Base-by-base conservation (phyloP, 2,797 vertebrate species). In the Mus spretus region DNA sequence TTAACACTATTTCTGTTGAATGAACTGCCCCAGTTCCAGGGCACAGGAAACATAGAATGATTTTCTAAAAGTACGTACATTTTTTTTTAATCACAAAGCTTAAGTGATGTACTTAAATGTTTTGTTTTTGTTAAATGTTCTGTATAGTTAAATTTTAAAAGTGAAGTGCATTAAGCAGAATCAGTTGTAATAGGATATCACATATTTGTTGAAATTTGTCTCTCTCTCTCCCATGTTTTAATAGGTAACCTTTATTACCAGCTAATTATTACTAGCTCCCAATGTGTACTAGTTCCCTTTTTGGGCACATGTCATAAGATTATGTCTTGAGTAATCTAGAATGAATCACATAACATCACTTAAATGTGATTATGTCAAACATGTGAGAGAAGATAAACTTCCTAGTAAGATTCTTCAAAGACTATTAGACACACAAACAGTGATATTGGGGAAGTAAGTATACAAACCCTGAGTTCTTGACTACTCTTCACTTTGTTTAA, bases 261-360 rank as follows among this genome's bases (percentile, higher is more conserved):
- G 61, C 37, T 94, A 81, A 20, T 44, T 89, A 55, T 24, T 20
- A 75, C 91, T 82, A 96, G 28, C 26, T 59, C 72, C 89, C 1
- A 53, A 92, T 95, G 44, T 93, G 86, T 55, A 59, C 13, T 87
- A 6, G 44, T 13, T 91, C 94, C 22, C 3, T 79, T 88, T 90
- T 55, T 61, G 9, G 3, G 44, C 11, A 53, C 50, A 55, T 89
- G 14, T 61, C 89, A 65, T 78, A 11, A 75, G 8, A 84, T 85
- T 90, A 88, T 80, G 28, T 59, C 17, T 22, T 74, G 24, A 75
- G 67, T 78, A 86, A 15, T 92, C 6, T 44, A 72, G 37, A 61
- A 89, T 47, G 8, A 93, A 63, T 63, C 34, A 57, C 34, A 12
- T 13, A 82, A 61, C 5, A 59, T 63, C 19, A 94, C 53, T 89